Conservation (phyloP, 2,797 vertebrate species). For the Paguma larvata region DNA sequence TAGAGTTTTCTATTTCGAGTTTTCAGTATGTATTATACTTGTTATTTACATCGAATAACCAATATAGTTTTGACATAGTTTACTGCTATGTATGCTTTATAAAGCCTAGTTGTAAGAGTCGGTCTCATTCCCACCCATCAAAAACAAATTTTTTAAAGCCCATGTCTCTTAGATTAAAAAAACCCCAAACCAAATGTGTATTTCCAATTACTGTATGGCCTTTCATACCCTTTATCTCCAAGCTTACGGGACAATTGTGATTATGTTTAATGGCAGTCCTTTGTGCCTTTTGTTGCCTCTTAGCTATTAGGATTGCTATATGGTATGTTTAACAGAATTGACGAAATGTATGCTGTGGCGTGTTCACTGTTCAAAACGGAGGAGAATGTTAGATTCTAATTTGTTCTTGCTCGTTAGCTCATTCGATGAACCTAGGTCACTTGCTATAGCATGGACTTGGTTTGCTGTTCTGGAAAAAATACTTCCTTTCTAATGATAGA, state of each 20-base stretch:
- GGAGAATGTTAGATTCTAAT: slow-evolving; percentile 20
- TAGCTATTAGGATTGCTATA: not conserved
- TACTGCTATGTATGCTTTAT: not conserved
- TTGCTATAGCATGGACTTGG: slow-evolving; percentile 15
- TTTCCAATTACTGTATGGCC: not conserved
- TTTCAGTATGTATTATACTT: not conserved
- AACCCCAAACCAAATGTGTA: not conserved
- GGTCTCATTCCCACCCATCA: not conserved
- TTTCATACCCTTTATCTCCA: not conserved
- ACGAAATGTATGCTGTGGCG: not conserved
- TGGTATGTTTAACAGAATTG: slow-evolving; percentile 4
- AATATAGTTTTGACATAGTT: not conserved
- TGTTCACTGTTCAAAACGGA: not conserved
- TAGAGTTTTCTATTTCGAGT: not conserved
- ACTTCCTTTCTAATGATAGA: slow-evolving; percentile 38
- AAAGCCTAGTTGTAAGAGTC: slow-evolving; percentile 51
- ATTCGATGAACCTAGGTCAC: slow-evolving; percentile 15
- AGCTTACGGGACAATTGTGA: slow-evolving; percentile 7
- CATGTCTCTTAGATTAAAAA: not conserved
- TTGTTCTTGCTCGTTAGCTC: slow-evolving; percentile 45
- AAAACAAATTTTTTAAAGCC: not conserved
- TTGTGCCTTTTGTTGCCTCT: slow-evolving; percentile 45
- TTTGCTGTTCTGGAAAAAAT: slow-evolving; percentile 44
- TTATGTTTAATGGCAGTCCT: not conserved
- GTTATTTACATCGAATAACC: not conserved